These are phyloP conservation scores for Ephialtes manifestator DNA, from an alignment of 2,888 invertebrate genomes.

Conservation along the genomic window DNA sequence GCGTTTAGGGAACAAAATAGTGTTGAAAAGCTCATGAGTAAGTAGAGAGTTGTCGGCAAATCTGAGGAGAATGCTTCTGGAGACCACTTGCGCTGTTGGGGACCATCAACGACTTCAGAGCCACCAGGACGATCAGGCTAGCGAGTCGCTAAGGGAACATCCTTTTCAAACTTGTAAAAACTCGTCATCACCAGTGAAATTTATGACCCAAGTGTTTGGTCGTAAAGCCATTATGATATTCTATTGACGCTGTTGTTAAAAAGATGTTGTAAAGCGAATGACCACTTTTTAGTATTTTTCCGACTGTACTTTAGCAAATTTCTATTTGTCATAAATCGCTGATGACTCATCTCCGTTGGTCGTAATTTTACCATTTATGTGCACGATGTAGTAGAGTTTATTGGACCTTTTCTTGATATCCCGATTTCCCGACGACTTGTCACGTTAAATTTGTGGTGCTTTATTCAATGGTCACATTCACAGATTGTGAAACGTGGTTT, in stretches of 20 bases:
- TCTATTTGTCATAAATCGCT: too few species aligned
- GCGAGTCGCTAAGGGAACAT: constrained; percentile 7
- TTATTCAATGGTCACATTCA: too few species aligned
- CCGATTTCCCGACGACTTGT: too few species aligned
- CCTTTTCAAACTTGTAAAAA: constrained; percentile 20
- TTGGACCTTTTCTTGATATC: too few species aligned
- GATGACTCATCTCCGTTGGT: too few species aligned
- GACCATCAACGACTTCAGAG: constrained; percentile 23
- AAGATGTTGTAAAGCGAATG: not conserved
- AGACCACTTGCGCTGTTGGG: constrained; percentile 7
- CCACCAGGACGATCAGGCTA: not conserved
- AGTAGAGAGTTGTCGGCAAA: constrained; percentile 6
- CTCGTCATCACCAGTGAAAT: constrained; percentile 1
- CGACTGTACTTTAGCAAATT: too few species aligned
- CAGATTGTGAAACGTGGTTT: too few species aligned
- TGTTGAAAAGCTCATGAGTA: constrained; percentile 14
- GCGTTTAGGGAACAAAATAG: constrained; percentile 23
- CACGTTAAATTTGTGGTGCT: too few species aligned
- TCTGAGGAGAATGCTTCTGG: not conserved
- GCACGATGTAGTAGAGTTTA: too few species aligned
- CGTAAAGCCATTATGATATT: not conserved
- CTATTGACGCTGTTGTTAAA: not conserved
- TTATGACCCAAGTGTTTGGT: not conserved
- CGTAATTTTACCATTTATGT: too few species aligned
- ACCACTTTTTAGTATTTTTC: too few species aligned